Conservation (phyloP, 1,140 invertebrate species). For the Danaus melanippus region DNA sequence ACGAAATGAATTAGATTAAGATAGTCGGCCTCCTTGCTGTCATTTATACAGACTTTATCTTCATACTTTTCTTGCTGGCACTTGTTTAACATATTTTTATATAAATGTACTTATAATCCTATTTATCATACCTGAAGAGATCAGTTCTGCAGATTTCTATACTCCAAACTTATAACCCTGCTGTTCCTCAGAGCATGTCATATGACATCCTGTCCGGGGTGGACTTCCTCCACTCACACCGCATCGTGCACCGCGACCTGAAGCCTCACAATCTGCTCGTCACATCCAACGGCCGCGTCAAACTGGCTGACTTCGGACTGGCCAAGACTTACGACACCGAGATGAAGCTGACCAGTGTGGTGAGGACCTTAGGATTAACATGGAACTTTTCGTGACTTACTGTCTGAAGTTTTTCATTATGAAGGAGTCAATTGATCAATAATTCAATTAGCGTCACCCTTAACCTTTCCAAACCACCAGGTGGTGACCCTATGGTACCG, state of each 20-base stretch:
- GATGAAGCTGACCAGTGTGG: constrained; percentile 95
- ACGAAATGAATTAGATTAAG: too few relatives aligned
- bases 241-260: constrained; percentile 92
- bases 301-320: constrained; percentile 97
- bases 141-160: too few relatives aligned
- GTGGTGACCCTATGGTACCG: constrained; percentile 98
- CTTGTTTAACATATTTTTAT: too few relatives aligned
- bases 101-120: too few relatives aligned
- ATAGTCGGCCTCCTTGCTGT: too few relatives aligned
- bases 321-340: constrained; percentile 95
- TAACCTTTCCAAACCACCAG: constrained; percentile 56
- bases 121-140: too few relatives aligned
- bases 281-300: constrained; percentile 85
- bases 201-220: constrained; percentile 92
- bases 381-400: constrained; percentile 11
- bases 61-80: too few relatives aligned
- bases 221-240: constrained; percentile 94
- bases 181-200: constrained; percentile 79
- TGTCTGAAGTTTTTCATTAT: background rate
- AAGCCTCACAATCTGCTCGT: constrained; percentile 98
- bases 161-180: background rate
- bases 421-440: too few relatives aligned
- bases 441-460: too few relatives aligned
- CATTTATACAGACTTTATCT: too few relatives aligned
- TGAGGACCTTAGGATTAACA: constrained; percentile 61